These are phyloP conservation scores for Heliconius charithonia DNA, from an alignment of 2,888 invertebrate species.

Conservation along the genomic window DNA sequence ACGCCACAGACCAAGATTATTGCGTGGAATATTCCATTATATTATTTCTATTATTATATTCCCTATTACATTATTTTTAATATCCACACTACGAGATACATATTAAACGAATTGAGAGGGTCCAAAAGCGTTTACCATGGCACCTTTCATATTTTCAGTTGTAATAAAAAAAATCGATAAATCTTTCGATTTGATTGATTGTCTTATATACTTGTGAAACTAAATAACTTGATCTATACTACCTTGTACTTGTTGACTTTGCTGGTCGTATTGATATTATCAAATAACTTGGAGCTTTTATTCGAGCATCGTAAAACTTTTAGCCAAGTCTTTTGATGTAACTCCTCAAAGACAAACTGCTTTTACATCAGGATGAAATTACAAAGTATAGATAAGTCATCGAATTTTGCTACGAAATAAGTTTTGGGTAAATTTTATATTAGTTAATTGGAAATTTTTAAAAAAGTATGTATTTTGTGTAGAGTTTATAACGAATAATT, in stretches of 20 bases:
- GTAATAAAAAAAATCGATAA: too few species aligned
- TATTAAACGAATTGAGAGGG: too few species aligned
- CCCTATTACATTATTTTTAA: too few species aligned
- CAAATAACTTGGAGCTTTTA: conserved; percentile 2
- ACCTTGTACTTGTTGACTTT: not conserved
- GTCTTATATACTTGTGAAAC: not conserved
- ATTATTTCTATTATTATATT: too few species aligned
- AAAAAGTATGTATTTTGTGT: not conserved
- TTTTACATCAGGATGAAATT: not conserved
- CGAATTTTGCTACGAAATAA: not conserved
- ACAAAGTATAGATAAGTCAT: not conserved
- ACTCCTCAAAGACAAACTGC: conserved; percentile 12
- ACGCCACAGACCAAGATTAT: too few species aligned
- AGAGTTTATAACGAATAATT: not conserved
- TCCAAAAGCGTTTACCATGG: too few species aligned
- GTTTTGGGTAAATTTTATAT: not conserved
- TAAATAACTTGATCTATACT: not conserved
- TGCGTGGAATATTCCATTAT: too few species aligned
- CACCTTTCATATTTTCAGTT: too few species aligned
- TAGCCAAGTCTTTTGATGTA: conserved; percentile 16
- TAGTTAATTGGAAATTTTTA: not conserved
- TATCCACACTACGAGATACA: too few species aligned
- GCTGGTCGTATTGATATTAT: not conserved
- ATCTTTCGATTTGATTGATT: not conserved
- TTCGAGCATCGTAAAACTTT: conserved; percentile 11